Evolutionary conservation across 2,888 invertebrate genomes (phyloP), one percentile per base, ranked within the genome.

Genomic region (Erpobdella octoculata): DNA sequence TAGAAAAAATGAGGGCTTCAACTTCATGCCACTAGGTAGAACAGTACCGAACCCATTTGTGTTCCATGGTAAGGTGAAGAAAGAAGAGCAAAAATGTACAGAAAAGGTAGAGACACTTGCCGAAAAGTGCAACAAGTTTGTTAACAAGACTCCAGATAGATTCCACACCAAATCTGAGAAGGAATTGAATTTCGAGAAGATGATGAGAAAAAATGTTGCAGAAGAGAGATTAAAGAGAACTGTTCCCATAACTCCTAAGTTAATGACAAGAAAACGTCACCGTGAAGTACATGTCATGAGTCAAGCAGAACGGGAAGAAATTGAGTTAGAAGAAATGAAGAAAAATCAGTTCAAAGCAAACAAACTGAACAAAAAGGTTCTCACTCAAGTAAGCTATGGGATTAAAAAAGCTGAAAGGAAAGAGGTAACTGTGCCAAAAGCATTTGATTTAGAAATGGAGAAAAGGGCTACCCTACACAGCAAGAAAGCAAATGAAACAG

Each of bases 51-150:
- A 58, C 12, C 69, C 69, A 69, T 69, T 69, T 69, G 58, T 35
- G 6, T 69, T 69, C 58, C 69, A 58, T 69, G 69, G 69, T 6
- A 69, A 69, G 25, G 28, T 31, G 15, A n/a, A 28, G 8, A 15
- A 18, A 18, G 58, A 28, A 35, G 33, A 53, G 21, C 31, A 58
- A 12, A 35, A 33, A 31, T 21, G 31, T 18, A 15, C 41, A 9
- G 46, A 25, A 15, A 69, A 69, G 35, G 33, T 69, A 15, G 69
- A 69, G 31, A 53, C 69, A 58, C 33, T 69, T 6, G 69, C 69
- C 18, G 69, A 69, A 33, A 33, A 21, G 37, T 53, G 53, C 36
- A 53, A 28, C 35, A 69, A 69, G 35, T 69, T 69, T 58, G 33
- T 25, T 18, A 69, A n/a, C 18, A 58, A 46, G 35, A 69, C 69